Percentiles rank a stretch among this genome's conserved stretches.
Conservation (phyloP, 2,113 vertebrate species). For the Aldabrachelys gigantea region DNA sequence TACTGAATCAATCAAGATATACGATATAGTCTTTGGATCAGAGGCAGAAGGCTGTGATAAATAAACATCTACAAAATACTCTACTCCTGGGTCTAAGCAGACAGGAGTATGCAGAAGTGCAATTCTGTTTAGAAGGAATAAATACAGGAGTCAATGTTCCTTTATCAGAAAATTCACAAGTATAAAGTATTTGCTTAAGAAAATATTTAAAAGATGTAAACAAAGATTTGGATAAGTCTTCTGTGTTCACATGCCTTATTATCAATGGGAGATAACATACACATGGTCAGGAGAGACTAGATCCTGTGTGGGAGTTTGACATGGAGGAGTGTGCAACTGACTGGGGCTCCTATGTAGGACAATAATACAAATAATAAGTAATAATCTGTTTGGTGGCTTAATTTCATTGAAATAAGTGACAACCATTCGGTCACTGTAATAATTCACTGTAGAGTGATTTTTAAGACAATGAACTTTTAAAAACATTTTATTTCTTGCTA, state of each 20-base stretch:
- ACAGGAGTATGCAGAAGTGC: conserved; percentile 76
- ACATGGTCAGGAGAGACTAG: background rate
- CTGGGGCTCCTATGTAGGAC: background rate
- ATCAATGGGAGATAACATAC: background rate
- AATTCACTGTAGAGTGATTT: background rate
- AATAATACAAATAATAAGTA: background rate
- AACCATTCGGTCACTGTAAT: background rate
- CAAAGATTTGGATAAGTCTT: background rate
- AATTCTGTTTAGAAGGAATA: conserved; percentile 73
- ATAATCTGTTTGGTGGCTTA: background rate
- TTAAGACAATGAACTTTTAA: background rate
- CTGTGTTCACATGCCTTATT: background rate
- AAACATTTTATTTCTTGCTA: background rate
- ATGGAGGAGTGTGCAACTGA: background rate
- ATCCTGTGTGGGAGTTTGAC: background rate
- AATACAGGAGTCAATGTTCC: background rate
- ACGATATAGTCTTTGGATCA: conserved; percentile 50
- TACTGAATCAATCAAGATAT: conserved; percentile 90
- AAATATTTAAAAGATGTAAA: background rate
- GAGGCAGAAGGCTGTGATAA: conserved; percentile 78
- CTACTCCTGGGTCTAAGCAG: conserved; percentile 80
- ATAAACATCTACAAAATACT: conserved; percentile 84
- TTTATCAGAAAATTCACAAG: background rate
- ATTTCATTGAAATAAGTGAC: background rate
- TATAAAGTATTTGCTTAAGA: background rate